phyloP scores from a whole-genome alignment of 1,140 invertebrate genomes.

The Drosophila kanapiae region DNA sequence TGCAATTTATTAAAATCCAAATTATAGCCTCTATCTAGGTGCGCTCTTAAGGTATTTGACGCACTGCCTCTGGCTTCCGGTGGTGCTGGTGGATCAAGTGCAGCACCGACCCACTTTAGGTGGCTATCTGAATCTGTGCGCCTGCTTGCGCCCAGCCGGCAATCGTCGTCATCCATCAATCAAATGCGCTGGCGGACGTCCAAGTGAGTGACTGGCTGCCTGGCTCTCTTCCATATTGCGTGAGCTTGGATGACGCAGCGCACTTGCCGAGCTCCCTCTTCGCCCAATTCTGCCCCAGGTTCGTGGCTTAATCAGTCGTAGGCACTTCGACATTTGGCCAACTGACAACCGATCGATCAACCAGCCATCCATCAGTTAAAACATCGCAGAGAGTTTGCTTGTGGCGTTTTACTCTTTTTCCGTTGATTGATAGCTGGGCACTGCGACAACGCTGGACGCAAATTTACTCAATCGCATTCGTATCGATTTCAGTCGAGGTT shows the following conservation, averaged over 20 bases:
- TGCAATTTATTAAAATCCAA: neutral
- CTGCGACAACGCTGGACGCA: constrained; percentile 41
- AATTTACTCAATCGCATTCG: constrained; percentile 69
- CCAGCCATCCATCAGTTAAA: constrained; percentile 75
- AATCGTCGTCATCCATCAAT: constrained; percentile 75
- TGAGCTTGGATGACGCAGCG: constrained; percentile 67
- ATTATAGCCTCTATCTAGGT: neutral
- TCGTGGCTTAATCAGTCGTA: constrained; percentile 67
- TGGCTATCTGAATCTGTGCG: constrained; percentile 62
- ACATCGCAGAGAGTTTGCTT: constrained; percentile 25
- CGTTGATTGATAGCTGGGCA: constrained; percentile 71
- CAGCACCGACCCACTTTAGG: constrained; percentile 63
- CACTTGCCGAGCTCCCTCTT: constrained; percentile 32
- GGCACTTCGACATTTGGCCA: constrained; percentile 71
- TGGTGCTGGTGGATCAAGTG: constrained; percentile 22
- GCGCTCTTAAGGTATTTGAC: neutral
- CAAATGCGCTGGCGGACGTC: constrained; percentile 71
- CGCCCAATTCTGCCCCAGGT: constrained; percentile 11
- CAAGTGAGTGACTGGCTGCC: constrained; percentile 55
- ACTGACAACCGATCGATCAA: constrained; percentile 73
- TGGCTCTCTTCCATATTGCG: constrained; percentile 54
- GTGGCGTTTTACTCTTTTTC: constrained; percentile 21
- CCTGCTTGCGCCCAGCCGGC: constrained; percentile 27
- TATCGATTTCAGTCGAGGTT: constrained; percentile 33
- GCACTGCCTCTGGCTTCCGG: constrained; percentile 2